These are phyloP conservation scores for Sus cebifrons DNA, from an alignment of 2,797 vertebrate species.

Conservation along the genomic window DNA sequence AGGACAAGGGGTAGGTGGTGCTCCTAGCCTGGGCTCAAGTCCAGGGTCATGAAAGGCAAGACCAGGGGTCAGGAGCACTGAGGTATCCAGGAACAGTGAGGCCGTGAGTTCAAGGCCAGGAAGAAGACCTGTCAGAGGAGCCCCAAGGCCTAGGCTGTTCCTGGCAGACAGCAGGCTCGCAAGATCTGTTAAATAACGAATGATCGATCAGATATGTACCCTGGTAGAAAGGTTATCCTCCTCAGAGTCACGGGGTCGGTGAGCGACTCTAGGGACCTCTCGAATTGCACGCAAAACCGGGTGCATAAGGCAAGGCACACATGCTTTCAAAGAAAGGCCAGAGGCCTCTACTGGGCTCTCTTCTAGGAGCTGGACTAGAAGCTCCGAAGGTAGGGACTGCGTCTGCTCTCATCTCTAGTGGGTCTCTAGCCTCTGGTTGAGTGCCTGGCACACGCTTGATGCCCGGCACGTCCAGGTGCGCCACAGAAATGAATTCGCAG, in stretches of 20 bases:
- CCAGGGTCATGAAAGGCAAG: background rate
- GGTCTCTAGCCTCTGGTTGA: background rate
- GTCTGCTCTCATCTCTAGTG: background rate
- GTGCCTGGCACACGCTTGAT: background rate
- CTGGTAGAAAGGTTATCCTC: background rate
- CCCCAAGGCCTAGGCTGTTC: background rate
- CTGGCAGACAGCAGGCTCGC: background rate
- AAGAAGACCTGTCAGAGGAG: background rate
- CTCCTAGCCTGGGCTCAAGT: slow-evolving; percentile 9
- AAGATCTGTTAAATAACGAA: background rate
- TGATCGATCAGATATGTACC: background rate
- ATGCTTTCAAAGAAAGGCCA: background rate
- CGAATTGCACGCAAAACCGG: slow-evolving; percentile 6
- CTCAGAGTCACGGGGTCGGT: background rate
- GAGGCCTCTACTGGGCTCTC: background rate
- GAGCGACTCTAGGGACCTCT: background rate
- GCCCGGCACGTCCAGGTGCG: too few species aligned
- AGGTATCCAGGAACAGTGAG: background rate
- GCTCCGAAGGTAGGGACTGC: background rate
- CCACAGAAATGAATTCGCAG: background rate
- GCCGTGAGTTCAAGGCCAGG: background rate
- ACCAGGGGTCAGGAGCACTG: background rate
- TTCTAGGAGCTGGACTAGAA: background rate
- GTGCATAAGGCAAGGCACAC: background rate
- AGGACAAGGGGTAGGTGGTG: background rate